Base-by-base conservation (phyloP, 2,797 vertebrate genomes). In the Esox masquinongy region DNA sequence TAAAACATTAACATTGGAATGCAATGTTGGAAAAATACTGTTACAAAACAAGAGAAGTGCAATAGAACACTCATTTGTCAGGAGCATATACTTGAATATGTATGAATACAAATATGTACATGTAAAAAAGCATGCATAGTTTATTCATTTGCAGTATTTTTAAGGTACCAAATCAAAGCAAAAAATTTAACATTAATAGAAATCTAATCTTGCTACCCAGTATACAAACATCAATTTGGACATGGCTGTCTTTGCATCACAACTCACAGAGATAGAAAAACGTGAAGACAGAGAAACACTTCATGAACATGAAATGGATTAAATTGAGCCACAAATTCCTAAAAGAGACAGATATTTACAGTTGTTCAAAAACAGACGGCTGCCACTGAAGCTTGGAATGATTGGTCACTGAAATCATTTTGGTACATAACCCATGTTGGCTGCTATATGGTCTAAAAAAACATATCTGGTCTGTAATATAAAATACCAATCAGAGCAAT, bases 61-160 rank as follows among this genome's bases (percentile, higher is more conserved):
- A 95, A 92, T 81, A 87, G 94, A 93, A 94, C 85, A 94, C 92
- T 84, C 83, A 79, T 64, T 86, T 82, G 91, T 94, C 92, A 91
- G 92, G 88, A 94, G 92, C 92, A 90, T 73, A 93, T 83, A 91
- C 91, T 92, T 91, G 29, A 31, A 31, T 31, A 31, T 31, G 29
- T 31, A 31, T 75, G 89, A 93, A 88, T 91, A 93, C 67, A 90
- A 84, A 75, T 90, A 90, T 89, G 92, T 92, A 95, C 94, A 95
- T 87, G 94, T 91, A 93, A 94, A 91, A 88, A 95, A 85, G 93
- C 95, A 96, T 96, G 95, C 96, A 96, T 95, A 95, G 94, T 93
- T 94, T 86, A 90, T 94, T 88, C 78, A 85, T 92, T 92, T 90
- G 90, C 91, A 88, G 91, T 93, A 94, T 90, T 92, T 88, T 90